Conservation (phyloP, 1,140 invertebrate species). For the Eupeodes corollae region DNA sequence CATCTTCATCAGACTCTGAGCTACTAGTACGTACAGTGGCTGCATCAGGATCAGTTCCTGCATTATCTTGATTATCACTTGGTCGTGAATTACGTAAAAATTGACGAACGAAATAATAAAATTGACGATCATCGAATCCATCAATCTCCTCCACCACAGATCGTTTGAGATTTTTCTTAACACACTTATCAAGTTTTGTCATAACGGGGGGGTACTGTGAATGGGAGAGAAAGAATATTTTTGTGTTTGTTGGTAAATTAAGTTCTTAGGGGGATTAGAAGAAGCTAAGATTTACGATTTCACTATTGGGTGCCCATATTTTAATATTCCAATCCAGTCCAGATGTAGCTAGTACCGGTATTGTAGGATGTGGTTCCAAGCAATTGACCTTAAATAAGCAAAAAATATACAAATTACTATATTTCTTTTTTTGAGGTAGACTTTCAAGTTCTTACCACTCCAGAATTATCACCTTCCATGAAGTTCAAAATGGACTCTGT, state of each 20-base stretch:
- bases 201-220: conserved; percentile 41
- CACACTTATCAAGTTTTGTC: conserved; percentile 34
- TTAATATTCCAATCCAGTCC: conserved; percentile 84
- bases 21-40: neutral
- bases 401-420: no score
- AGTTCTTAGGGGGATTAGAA: neutral
- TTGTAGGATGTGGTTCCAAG: conserved; percentile 77
- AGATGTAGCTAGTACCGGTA: conserved; percentile 73
- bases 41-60: neutral
- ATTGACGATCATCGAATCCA: conserved; percentile 15
- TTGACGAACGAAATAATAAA: conserved; percentile 22
- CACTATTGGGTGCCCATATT: conserved; percentile 75
- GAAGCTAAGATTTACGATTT: conserved; percentile 23
- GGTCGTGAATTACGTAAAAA: conserved; percentile 7
- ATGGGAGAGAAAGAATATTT: neutral
- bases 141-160: conserved; percentile 4
- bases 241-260: neutral
- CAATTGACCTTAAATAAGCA: conserved; percentile 56
- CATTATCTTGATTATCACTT: no score
- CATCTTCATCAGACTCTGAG: neutral
- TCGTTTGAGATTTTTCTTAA: conserved; percentile 18
- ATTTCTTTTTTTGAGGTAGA: no score
- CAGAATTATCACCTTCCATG: conserved; percentile 71
- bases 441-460: conserved; percentile 60
- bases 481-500: conserved; percentile 80